Percentiles rank a stretch among this genome's conserved stretches.
Conservation (phyloP, 1,140 invertebrate species). For the Tetraneura akinire region DNA sequence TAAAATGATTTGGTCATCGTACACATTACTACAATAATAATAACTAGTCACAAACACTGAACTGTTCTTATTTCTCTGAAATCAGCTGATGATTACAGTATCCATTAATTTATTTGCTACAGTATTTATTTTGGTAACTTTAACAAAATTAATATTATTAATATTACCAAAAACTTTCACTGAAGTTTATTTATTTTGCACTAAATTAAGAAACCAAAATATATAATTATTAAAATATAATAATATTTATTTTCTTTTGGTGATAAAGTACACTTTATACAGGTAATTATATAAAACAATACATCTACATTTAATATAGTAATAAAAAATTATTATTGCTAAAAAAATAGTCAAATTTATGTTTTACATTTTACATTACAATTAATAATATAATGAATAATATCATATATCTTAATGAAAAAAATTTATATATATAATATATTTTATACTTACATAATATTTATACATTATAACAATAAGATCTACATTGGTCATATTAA, state of each 20-base stretch:
- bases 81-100: too few relatives aligned
- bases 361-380: constrained; percentile 14
- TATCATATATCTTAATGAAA: constrained; percentile 13
- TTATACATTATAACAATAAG: constrained; percentile 37
- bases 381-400: constrained; percentile 31
- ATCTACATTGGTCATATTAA: constrained; percentile 8
- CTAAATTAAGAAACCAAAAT: constrained; percentile 9
- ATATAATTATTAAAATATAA: constrained; percentile 46
- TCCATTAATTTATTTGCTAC: too few relatives aligned
- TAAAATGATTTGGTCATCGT: too few relatives aligned
- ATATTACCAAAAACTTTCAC: too few relatives aligned
- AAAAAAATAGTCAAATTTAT: constrained; percentile 43
- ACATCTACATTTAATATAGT: constrained; percentile 22
- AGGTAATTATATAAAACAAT: constrained; percentile 42
- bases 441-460: constrained; percentile 28
- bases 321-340: constrained; percentile 42
- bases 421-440: constrained; percentile 26
- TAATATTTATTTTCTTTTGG: constrained; percentile 40
- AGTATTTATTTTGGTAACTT: too few relatives aligned
- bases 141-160: too few relatives aligned
- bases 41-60: too few relatives aligned
- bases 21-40: too few relatives aligned
- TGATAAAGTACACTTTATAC: constrained; percentile 39
- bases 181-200: neutral
- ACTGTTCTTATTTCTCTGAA: too few relatives aligned